Evolutionary conservation across 2,797 vertebrate genomes (phyloP), one percentile per base, ranked within the genome.

Genomic region (Heliangelus exortis): DNA sequence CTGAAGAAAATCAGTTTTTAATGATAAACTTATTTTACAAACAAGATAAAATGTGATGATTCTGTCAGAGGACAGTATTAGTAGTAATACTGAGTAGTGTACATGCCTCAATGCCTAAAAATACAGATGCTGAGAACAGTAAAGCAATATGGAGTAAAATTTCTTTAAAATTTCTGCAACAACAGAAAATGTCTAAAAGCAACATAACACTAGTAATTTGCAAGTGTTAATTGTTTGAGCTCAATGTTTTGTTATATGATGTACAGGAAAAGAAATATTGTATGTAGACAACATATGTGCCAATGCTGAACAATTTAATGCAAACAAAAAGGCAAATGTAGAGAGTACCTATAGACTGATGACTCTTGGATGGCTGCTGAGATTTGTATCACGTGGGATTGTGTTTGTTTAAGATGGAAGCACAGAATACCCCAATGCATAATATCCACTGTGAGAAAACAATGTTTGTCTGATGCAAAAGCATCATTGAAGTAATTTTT

Each of bases 251-350:
- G 6, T 12, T 90, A 15, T 75, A 11, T 71, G 41, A 22, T 33
- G 11, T 45, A 48, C 11, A 58, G 51, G 6, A 22, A 84, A 34
- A 80, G 7, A 45, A 77, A 34, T 69, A 53, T n/a, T 72, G 67
- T 54, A 6, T 54, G 23, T 31, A 68, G n/a, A n/a, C 2, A 25
- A 6, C 29, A 65, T 14, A 8, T n/a, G 33, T 9, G n/a, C 84
- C 21, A 15, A 7, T 29, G 29, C 4, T 28, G 39, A 68, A 72
- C 9, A 87, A 54, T 43, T 58, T 31, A 53, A 29, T 76, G 13
- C 10, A 39, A 1, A 1, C 1, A 33, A 45, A 16, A 54, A 48
- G 4, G 10, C 18, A 83, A 66, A 65, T 1, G 0, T 43, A 66
- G 43, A 48, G 25, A 48, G 5, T 16, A 39, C 31, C 18, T 54